Evolutionary conservation across 1,140 invertebrate genomes (phyloP).

Genomic region (Campodea augens): DNA sequence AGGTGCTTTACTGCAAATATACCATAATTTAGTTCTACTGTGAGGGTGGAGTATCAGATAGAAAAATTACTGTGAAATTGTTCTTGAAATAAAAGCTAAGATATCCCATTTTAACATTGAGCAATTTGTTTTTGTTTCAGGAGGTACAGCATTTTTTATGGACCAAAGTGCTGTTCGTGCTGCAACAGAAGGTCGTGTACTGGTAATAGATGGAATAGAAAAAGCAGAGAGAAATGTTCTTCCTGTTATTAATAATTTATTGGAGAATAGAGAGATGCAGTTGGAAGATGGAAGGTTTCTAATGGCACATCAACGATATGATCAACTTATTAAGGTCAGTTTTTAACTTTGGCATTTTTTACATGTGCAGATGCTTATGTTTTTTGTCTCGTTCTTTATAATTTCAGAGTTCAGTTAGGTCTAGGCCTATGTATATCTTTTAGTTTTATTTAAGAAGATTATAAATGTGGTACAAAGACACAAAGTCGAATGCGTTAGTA

Average conservation of each 20-base stretch:
- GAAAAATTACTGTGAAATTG: slow-evolving; percentile 2
- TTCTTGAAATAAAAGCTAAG: slow-evolving; percentile 2
- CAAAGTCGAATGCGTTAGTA: too few species aligned
- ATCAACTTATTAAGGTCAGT: slow-evolving; percentile 75
- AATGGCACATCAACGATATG: slow-evolving; percentile 69
- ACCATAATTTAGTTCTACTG: too few species aligned
- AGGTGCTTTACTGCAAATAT: too few species aligned
- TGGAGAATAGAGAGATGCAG: slow-evolving; percentile 98
- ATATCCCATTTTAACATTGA: neutral
- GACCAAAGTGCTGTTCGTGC: slow-evolving; percentile 73
- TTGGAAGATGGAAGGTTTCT: slow-evolving; percentile 90
- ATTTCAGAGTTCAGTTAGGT: too few species aligned
- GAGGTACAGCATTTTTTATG: too few species aligned
- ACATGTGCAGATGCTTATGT: too few species aligned
- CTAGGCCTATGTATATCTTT: too few species aligned
- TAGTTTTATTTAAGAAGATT: too few species aligned
- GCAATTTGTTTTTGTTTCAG: slow-evolving; percentile 3
- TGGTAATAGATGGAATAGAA: slow-evolving; percentile 92
- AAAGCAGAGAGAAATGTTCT: slow-evolving; percentile 93
- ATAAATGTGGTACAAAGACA: too few species aligned
- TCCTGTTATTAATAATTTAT: slow-evolving; percentile 89
- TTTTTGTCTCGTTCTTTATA: too few species aligned
- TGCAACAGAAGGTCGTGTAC: slow-evolving; percentile 65
- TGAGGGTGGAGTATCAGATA: too few species aligned
- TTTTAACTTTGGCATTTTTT: too few species aligned